A percentile compares a stretch with the other conserved stretches of the same genome.
Evolutionary conservation across 2,888 invertebrate species (phyloP).

Genomic region (Troides aeacus): DNA sequence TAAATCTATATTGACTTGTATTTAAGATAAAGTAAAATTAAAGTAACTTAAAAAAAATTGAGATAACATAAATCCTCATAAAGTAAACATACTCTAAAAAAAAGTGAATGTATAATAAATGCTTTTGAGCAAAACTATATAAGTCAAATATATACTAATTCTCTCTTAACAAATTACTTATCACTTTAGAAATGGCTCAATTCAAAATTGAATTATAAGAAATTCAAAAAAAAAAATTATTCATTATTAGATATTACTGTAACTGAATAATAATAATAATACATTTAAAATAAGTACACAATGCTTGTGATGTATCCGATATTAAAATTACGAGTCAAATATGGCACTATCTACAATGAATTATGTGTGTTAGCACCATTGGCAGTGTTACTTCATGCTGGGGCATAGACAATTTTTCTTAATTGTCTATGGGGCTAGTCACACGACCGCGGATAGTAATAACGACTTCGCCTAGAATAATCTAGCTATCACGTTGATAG

Average conservation of each 20-base stretch:
- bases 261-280: neutral
- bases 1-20: constrained; percentile 16
- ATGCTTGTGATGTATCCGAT: constrained; percentile 26
- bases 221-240: neutral
- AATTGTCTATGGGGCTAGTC: too few relatives aligned
- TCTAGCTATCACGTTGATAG: too few relatives aligned
- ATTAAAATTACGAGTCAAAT: constrained; percentile 17
- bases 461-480: too few relatives aligned
- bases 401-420: neutral
- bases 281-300: constrained; percentile 24
- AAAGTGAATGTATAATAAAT: constrained; percentile 27
- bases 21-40: constrained; percentile 25
- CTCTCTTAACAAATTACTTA: constrained; percentile 4
- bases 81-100: neutral
- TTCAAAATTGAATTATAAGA: neutral
- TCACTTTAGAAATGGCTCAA: constrained; percentile 12
- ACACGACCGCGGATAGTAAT: too few relatives aligned
- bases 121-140: constrained; percentile 42
- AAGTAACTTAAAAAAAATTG: constrained; percentile 14
- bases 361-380: neutral
- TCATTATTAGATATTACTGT: neutral
- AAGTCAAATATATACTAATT: neutral
- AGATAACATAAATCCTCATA: constrained; percentile 26
- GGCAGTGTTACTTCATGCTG: constrained; percentile 10
- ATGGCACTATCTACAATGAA: constrained; percentile 21